Conservation (phyloP, 1,140 invertebrate species). For the Bombyx mori region DNA sequence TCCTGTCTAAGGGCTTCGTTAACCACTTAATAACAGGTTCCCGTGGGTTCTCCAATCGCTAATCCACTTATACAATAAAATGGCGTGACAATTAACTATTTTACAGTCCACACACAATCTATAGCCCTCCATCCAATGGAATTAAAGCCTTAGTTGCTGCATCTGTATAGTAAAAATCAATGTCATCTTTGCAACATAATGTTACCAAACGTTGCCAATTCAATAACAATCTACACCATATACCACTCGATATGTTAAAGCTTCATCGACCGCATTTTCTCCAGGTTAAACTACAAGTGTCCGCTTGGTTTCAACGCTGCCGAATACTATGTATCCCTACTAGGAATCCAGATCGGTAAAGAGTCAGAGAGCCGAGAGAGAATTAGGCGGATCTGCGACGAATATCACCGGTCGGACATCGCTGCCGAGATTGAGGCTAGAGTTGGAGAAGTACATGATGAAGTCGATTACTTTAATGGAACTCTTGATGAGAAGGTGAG, state of each 20-base stretch:
- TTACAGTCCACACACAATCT: too few relatives aligned
- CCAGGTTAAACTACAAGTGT: slow-evolving; percentile 68
- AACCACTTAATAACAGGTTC: too few relatives aligned
- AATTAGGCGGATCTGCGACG: slow-evolving; percentile 69
- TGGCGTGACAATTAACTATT: too few relatives aligned
- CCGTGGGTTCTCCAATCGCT: too few relatives aligned
- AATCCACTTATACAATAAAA: too few relatives aligned
- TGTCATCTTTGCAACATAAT: neutral
- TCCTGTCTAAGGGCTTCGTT: too few relatives aligned
- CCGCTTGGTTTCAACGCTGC: slow-evolving; percentile 80
- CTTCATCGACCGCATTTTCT: neutral
- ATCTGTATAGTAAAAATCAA: too few relatives aligned
- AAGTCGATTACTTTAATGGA: slow-evolving; percentile 53
- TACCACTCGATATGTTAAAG: neutral
- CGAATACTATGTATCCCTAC: slow-evolving; percentile 78
- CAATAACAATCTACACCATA: neutral
- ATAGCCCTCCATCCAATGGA: too few relatives aligned
- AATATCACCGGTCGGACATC: slow-evolving; percentile 63
- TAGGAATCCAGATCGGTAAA: slow-evolving; percentile 71
- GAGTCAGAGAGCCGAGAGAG: slow-evolving; percentile 70
- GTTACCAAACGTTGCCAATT: neutral
- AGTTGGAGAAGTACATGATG: slow-evolving; percentile 51
- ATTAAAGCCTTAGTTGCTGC: too few relatives aligned
- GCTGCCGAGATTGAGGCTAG: slow-evolving; percentile 42
- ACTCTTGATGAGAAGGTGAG: slow-evolving; percentile 45